Percentiles rank a stretch among this genome's conserved stretches.
These are phyloP conservation scores for Myopa tessellatipennis DNA, from an alignment of 2,888 invertebrate species.

Conservation along the genomic window DNA sequence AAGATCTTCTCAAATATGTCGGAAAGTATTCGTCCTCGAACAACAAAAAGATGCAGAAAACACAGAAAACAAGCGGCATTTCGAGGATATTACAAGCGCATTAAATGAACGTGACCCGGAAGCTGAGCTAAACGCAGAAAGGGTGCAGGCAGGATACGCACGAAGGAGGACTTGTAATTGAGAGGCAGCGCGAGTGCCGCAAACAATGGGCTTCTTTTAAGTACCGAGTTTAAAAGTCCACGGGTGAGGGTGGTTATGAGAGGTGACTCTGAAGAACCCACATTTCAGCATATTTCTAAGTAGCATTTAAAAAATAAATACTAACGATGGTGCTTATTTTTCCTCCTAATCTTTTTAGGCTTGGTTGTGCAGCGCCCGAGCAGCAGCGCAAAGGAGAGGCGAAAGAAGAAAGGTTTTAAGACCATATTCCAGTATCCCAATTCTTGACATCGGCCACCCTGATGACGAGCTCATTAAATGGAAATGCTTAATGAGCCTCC, in stretches of 20 bases:
- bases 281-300: slow-evolving; percentile 28
- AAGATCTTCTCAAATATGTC: slow-evolving; percentile 26
- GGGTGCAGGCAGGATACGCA: slow-evolving; percentile 16
- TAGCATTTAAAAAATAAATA: slow-evolving; percentile 37
- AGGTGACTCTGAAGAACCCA: neutral
- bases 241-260: neutral
- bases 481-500: slow-evolving; percentile 29
- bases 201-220: slow-evolving; percentile 7
- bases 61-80: slow-evolving; percentile 20
- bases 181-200: neutral
- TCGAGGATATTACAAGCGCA: slow-evolving; percentile 34
- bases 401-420: slow-evolving; percentile 3
- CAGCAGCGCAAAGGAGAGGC: neutral
- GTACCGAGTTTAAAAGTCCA: neutral
- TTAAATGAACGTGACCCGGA: slow-evolving; percentile 37
- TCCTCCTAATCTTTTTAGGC: slow-evolving; percentile 32
- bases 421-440: slow-evolving; percentile 27
- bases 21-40: neutral
- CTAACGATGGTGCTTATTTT: slow-evolving; percentile 1
- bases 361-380: slow-evolving; percentile 17
- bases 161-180: slow-evolving; percentile 28
- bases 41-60: slow-evolving; percentile 7
- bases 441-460: neutral
- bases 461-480: slow-evolving; percentile 26
- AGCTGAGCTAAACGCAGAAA: slow-evolving; percentile 10